Percentiles rank a stretch among this genome's conserved stretches.
Conservation (phyloP, 1,140 invertebrate genomes). For the Drosophila prosaltans region DNA sequence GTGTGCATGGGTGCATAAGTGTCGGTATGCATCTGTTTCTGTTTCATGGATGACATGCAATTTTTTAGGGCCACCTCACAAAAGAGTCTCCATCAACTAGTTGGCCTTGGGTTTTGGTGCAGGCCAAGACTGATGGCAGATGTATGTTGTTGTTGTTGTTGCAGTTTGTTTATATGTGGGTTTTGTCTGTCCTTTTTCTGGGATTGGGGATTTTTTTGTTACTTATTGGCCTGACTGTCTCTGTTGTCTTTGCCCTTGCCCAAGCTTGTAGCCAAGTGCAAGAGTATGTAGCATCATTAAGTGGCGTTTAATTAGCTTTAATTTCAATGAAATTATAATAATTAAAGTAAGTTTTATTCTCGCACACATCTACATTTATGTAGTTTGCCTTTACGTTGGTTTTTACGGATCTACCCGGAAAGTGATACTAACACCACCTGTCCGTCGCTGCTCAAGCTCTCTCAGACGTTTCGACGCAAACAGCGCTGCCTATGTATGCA, state of each 20-base stretch:
- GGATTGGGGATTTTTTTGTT: constrained; percentile 9
- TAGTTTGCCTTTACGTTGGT: constrained; percentile 27
- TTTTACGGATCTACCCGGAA: constrained; percentile 43
- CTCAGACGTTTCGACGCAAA: constrained; percentile 34
- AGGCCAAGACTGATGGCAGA: constrained; percentile 8
- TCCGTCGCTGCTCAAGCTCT: constrained; percentile 30
- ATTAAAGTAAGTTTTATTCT: constrained; percentile 6
- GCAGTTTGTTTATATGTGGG: background rate
- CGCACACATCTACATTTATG: background rate
- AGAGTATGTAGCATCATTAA: constrained; percentile 17
- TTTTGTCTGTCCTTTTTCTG: constrained; percentile 49
- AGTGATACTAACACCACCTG: constrained; percentile 34
- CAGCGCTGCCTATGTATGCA: constrained; percentile 32
- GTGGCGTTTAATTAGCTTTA: constrained; percentile 56
- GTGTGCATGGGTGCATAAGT: constrained; percentile 8
- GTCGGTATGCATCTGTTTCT: constrained; percentile 41
- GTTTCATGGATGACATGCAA: constrained; percentile 61
- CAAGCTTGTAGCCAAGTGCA: background rate
- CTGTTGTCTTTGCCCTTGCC: constrained; percentile 44
- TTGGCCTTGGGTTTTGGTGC: constrained; percentile 58
- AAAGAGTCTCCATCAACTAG: constrained; percentile 49
- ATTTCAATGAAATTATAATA: constrained; percentile 39
- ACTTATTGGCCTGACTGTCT: constrained; percentile 6
- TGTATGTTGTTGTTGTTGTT: constrained; percentile 11
- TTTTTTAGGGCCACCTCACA: constrained; percentile 66